Conservation (phyloP, 2,888 invertebrate species). For the Cantharis lateralis region DNA sequence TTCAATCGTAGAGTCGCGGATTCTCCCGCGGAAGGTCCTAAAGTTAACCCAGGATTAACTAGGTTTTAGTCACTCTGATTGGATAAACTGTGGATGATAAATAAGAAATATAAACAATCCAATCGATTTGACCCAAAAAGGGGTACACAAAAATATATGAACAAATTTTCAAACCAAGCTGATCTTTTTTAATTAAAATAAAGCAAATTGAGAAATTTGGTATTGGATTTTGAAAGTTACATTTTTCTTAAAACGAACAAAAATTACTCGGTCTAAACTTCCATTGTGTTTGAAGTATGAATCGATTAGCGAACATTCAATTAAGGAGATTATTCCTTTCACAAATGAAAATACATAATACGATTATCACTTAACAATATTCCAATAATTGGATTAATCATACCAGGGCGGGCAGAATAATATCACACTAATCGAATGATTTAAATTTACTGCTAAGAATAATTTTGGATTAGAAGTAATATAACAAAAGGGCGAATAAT, state of each 20-base stretch:
- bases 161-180: too few relatives aligned
- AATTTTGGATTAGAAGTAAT: neutral
- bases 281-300: neutral
- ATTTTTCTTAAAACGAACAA: neutral
- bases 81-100: too few relatives aligned
- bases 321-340: neutral
- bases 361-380: neutral
- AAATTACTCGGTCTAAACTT: neutral
- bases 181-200: too few relatives aligned
- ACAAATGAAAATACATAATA: neutral
- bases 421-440: neutral
- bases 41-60: too few relatives aligned
- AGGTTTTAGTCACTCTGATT: too few relatives aligned
- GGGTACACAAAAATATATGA: too few relatives aligned
- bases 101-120: too few relatives aligned
- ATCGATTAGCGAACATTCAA: neutral
- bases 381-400: neutral
- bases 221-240: neutral
- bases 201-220: too few relatives aligned
- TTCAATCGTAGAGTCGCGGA: too few relatives aligned
- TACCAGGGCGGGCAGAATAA: neutral
- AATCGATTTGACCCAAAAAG: too few relatives aligned
- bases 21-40: too few relatives aligned
- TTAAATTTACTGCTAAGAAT: neutral
- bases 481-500: too few relatives aligned